phyloP scores from a whole-genome alignment of 2,113 vertebrate species.

The Laticauda colubrina region DNA sequence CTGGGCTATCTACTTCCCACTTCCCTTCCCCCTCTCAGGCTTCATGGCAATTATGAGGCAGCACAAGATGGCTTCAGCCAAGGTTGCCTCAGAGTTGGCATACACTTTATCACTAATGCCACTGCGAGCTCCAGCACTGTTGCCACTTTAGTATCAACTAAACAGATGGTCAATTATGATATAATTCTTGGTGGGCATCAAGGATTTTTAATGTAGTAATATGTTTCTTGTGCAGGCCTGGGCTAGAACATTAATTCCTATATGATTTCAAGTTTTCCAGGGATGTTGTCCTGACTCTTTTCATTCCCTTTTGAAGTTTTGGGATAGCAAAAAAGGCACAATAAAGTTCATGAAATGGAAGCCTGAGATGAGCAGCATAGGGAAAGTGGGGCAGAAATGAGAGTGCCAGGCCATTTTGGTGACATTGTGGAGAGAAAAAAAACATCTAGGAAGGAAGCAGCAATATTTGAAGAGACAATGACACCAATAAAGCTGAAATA shows the following conservation, averaged over 20 bases:
- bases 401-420: not conserved
- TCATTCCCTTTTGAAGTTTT: not conserved
- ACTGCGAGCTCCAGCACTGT: not conserved
- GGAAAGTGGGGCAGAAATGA: not conserved
- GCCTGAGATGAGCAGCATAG: not conserved
- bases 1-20: too few species aligned
- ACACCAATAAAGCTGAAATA: not conserved
- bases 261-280: not conserved
- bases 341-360: not conserved
- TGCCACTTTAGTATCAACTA: not conserved
- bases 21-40: too few species aligned
- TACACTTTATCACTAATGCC: not conserved
- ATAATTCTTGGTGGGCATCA: not conserved
- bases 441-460: not conserved
- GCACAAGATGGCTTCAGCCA: too few species aligned
- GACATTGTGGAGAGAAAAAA: not conserved
- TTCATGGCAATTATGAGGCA: too few species aligned
- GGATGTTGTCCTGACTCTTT: not conserved
- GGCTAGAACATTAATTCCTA: not conserved
- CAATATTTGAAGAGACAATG: not conserved
- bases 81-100: too few species aligned
- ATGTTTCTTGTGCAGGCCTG: not conserved
- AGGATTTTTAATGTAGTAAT: not conserved
- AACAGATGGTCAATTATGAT: not conserved
- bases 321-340: not conserved